Base-by-base conservation (phyloP, 1,140 invertebrate genomes). In the Eurytemora carolleeae region DNA sequence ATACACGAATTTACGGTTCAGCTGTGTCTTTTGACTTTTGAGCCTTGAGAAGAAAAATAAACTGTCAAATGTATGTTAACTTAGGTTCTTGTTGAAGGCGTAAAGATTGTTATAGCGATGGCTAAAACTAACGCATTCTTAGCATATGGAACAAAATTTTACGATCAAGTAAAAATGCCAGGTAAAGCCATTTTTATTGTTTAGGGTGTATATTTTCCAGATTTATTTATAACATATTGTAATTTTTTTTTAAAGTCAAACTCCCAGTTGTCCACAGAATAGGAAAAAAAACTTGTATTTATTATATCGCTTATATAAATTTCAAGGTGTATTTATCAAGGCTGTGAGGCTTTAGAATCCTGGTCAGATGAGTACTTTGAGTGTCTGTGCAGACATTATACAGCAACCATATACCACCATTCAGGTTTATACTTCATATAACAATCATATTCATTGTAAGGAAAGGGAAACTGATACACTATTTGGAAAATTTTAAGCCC, bases 311-410 rank as follows among this genome's bases (percentile, higher is more conserved):
- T n/a, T n/a, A n/a, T 44, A 12, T 7, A 44, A 44, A 44, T 85
- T 0, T 78, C 86, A 53, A 81, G 78, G 1, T 84, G 85, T 18
- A 81, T 82, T 0, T 77, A 89, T 74, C 87, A 87, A 0, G 86
- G 82, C 0, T 92, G 88, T 68, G 77, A 83, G 53, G 64, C 76
- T 44, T 65, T 63, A 77, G 76, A 77, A 17, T 78, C 79, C 59
- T 74, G 77, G 0, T 82, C 81, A 1, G 86, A 90, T 66, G 82
- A 83, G 31, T 92, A 91, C 69, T 88, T 87, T 84, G 84, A 84
- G 66, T 91, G 87, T 66, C 78, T 70, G 21, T 66, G 66, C 2
- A 67, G 68, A 3, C 65, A 68, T 23, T 66, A 67, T 21, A 67
- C 68, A 12, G 24, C 64, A 18, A 69, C 71, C 21, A 66, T 70